phyloP scores from a whole-genome alignment of 2,797 vertebrate genomes.

The Sebastiscus albofasciatus region DNA sequence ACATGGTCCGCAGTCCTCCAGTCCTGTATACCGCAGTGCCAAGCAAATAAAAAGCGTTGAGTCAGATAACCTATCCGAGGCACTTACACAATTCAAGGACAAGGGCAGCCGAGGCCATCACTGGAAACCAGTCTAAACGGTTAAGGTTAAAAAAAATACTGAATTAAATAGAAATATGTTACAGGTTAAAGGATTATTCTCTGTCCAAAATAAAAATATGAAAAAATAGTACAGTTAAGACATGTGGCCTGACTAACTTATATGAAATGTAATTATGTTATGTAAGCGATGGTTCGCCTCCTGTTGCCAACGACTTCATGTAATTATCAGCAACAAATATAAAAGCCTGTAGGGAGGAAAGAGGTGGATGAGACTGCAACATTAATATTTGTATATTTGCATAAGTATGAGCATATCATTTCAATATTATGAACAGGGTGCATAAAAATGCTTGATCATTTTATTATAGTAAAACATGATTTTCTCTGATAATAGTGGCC shows the following conservation, averaged over 20 bases:
- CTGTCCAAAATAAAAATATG: background rate
- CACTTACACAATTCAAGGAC: conserved; percentile 86
- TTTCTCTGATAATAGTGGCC: background rate
- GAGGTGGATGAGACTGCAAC: background rate
- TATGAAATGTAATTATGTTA: conserved; percentile 52
- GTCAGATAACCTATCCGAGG: conserved; percentile 86
- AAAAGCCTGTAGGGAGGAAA: conserved; percentile 37
- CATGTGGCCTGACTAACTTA: background rate
- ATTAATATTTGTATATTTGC: background rate
- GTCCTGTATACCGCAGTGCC: conserved; percentile 83
- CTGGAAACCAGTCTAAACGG: conserved; percentile 32
- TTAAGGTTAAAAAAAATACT: background rate
- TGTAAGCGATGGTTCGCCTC: conserved; percentile 54
- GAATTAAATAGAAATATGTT: background rate
- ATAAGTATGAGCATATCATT: background rate
- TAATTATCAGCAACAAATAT: conserved; percentile 60
- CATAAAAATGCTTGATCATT: background rate
- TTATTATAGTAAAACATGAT: background rate
- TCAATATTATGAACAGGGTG: background rate
- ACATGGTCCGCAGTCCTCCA: conserved; percentile 82
- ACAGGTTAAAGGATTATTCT: background rate
- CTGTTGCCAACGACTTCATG: conserved; percentile 52
- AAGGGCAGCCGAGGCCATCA: conserved; percentile 76
- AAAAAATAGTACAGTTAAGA: background rate
- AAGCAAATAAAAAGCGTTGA: conserved; percentile 85